Evolutionary conservation across 2,113 vertebrate genomes (phyloP), one percentile per base, ranked within the genome.

Genomic region (Podarcis cretensis): DNA sequence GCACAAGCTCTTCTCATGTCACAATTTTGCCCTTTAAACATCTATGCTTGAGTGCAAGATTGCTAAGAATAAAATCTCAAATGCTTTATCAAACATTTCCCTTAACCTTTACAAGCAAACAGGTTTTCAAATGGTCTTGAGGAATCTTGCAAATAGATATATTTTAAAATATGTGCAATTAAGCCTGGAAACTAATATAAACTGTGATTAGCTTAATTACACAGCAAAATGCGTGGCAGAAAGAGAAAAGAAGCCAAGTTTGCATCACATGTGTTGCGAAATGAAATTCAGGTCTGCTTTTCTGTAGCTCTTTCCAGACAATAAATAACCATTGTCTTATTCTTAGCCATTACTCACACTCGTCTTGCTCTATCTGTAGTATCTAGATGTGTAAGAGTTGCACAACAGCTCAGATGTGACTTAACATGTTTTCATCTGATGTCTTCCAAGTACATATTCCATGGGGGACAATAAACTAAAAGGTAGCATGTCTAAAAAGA

Each of bases 61-160:
- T 89, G 80, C 85, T 94, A 87, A 94, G 93, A 95, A 95, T 95
- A 95, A 91, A 81, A 27, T 65, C 78, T 48, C 63, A 92, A 27
- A 86, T 65, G 79, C 37, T 91, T 90, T 81, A 74, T 85, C 83
- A 86, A 69, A 43, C 18, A 63, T 91, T 92, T 89, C 66, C 81
- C 14, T 90, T 84, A 85, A 89, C 71, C 63, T 90, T 93, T 95
- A 88, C 63, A 10, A 79, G 63, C 87, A 89, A 90, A 73, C 69
- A 84, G 74, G n/a, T 75, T 92, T 91, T 89, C 86, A 92, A 27
- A 1, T 71, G 30, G 40, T 35, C 37, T 80, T 80, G 14, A 84
- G 78, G 48, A 79, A 73, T 0, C 18, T 86, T 89, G 3, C 13
- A 75, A 10, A 48, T 65, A 13, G 48, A 76, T n/a, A 73, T 73